Percentiles rank a stretch among this genome's conserved stretches.
Conservation (phyloP, 2,113 vertebrate species). For the Phodopus roborovskii region DNA sequence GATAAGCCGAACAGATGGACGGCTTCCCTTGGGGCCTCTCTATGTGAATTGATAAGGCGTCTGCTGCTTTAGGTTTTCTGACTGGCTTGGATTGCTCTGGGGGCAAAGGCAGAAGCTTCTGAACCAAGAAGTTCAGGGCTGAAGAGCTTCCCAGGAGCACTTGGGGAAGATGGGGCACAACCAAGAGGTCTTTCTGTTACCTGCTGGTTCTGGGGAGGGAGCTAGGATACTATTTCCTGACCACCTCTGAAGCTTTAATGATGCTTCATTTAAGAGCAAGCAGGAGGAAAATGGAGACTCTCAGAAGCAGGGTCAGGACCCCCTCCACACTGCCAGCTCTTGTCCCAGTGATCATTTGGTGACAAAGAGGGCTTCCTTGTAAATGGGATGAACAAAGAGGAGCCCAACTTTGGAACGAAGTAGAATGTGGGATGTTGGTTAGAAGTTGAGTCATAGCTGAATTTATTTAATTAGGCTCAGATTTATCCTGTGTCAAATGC, state of each 20-base stretch:
- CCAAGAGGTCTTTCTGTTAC: neutral
- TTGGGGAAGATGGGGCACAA: neutral
- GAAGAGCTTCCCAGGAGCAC: neutral
- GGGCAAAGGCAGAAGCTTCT: slow-evolving; percentile 18
- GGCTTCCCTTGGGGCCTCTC: slow-evolving; percentile 6
- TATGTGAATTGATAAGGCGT: slow-evolving; percentile 31
- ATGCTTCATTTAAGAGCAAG: neutral
- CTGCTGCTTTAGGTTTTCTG: slow-evolving; percentile 12
- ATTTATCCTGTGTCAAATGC: slow-evolving; percentile 22
- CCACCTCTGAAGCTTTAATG: neutral
- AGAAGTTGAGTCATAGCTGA: neutral
- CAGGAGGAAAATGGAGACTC: neutral
- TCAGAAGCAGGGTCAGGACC: neutral
- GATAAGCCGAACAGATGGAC: slow-evolving; percentile 59
- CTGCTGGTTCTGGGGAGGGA: neutral
- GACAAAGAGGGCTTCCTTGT: neutral
- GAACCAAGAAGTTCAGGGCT: neutral
- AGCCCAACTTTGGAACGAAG: neutral
- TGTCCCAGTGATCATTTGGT: neutral
- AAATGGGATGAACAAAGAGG: neutral
- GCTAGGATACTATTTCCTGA: neutral
- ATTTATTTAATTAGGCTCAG: neutral
- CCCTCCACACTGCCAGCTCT: neutral
- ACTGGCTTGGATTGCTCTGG: neutral
- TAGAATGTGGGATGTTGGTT: neutral